Base-by-base conservation (phyloP, 2,888 invertebrate genomes). In the Habrosyne pyritoides region DNA sequence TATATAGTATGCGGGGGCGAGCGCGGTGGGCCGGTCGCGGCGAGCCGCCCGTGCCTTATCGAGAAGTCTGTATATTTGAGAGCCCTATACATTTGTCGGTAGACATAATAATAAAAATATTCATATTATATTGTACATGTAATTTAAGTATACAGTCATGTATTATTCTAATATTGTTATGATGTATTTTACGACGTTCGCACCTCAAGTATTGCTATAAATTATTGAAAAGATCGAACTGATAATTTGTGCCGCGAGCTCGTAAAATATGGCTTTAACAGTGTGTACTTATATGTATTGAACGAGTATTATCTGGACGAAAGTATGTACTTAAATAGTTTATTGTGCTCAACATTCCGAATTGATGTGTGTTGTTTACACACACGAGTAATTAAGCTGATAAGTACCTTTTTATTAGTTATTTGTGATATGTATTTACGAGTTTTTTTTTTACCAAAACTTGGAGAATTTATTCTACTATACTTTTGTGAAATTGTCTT, bases 11-110 rank as follows among this genome's bases (percentile, higher is more conserved):
- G 58, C 46, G 54, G 46, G 56, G 47, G 59, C 22, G 66, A 4
- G 59, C 52, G 55, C 64, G 22, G 65, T 51, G 69, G 56, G 21
- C 51, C 54, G 58, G 75, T 69, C 50, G 81, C 79, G 83, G 75
- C 70, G 79, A 59, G 71, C 57, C 83, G 83, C 67, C 83, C 71
- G 87, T 85, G 88, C 88, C 88, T 88, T 87, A 81, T 51, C 64
- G 55, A 69, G 57, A 81, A 84, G 83, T 84, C 84, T 87, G 83
- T 85, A 79, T 81, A 77, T 81, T 75, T 73, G 63, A 67, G 69
- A 74, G 60, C 61, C 69, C 26, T 75, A 63, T 71, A 73, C 66
- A 63, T 57, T 60, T 5, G 7, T 24, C 24, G 3, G 24, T 24
- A 24, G 24, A 7, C 4, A 24, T 5, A 36, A 12, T 12, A 36